Evolutionary conservation across 2,888 invertebrate species (phyloP).

Genomic region (Leptura quadrifasciata): DNA sequence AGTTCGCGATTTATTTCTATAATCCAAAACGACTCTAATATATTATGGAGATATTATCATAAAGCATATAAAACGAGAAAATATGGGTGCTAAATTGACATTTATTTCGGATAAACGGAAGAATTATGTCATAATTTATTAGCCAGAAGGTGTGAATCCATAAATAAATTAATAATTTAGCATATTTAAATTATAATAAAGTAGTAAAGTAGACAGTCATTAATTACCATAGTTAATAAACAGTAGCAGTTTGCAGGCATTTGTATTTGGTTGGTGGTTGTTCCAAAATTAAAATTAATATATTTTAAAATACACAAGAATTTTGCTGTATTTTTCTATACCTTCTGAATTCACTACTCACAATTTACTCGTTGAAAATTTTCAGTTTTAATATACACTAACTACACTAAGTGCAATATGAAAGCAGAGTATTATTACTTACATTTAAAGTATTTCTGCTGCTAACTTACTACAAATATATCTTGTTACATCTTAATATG

Average conservation of each 20-base stretch:
- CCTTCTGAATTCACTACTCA: too few relatives aligned
- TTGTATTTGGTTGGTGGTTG: too few relatives aligned
- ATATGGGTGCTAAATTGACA: slow-evolving; percentile 15
- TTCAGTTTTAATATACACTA: too few relatives aligned
- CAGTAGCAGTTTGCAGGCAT: background rate
- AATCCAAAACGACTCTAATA: slow-evolving; percentile 31
- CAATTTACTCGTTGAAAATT: too few relatives aligned
- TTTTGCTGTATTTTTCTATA: too few relatives aligned
- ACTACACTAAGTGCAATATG: too few relatives aligned
- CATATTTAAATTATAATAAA: slow-evolving; percentile 21
- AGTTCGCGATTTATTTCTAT: slow-evolving; percentile 11
- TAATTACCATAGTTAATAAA: background rate
- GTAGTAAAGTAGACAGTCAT: background rate
- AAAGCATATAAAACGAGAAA: slow-evolving; percentile 16
- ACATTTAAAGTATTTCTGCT: too few relatives aligned
- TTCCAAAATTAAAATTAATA: too few relatives aligned
- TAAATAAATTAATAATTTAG: slow-evolving; percentile 27
- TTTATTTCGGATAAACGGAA: slow-evolving; percentile 32
- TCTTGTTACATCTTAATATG: too few relatives aligned
- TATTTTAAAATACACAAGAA: too few relatives aligned
- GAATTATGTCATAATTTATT: slow-evolving; percentile 24
- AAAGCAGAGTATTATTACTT: too few relatives aligned
- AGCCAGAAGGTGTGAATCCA: slow-evolving; percentile 25
- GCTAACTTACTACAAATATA: too few relatives aligned
- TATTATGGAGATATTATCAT: slow-evolving; percentile 28